phyloP scores from a whole-genome alignment of 2,113 vertebrate species.

The Piprites chloris region DNA sequence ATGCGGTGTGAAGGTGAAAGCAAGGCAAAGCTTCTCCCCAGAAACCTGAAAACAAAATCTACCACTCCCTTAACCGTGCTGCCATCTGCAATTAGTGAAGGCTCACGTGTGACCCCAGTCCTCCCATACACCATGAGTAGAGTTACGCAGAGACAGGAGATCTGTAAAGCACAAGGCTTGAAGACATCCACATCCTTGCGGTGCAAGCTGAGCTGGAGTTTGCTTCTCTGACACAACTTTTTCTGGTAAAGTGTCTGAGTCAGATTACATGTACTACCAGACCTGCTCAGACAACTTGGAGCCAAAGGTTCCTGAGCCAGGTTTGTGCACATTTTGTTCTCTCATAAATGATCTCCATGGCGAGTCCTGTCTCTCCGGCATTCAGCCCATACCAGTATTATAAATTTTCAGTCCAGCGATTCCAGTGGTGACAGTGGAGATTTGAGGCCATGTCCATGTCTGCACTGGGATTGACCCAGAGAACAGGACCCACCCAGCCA shows the following conservation, averaged over 20 bases:
- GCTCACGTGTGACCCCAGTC: neutral
- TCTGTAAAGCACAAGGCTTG: neutral
- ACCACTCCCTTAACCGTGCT: neutral
- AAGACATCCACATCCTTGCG: neutral
- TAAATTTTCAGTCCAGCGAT: neutral
- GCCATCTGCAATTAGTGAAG: conserved; percentile 10
- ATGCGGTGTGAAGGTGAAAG: neutral
- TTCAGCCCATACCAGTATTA: neutral
- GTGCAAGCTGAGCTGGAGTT: neutral
- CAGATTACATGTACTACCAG: neutral
- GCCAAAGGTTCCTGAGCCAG: neutral
- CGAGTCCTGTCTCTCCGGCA: neutral
- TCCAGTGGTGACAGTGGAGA: neutral
- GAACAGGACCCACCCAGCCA: neutral
- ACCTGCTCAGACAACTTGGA: neutral
- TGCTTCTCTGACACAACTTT: neutral
- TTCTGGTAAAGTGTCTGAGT: neutral
- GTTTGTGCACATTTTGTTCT: neutral
- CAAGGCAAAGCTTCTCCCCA: neutral
- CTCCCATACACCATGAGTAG: neutral
- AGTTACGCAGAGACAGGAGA: neutral
- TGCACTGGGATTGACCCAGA: neutral
- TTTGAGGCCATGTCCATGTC: neutral
- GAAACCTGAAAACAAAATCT: neutral
- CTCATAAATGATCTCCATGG: neutral